Percentiles rank a stretch among this genome's conserved stretches.
Evolutionary conservation across 2,113 vertebrate genomes (phyloP).

Genomic region (Notechis scutatus): DNA sequence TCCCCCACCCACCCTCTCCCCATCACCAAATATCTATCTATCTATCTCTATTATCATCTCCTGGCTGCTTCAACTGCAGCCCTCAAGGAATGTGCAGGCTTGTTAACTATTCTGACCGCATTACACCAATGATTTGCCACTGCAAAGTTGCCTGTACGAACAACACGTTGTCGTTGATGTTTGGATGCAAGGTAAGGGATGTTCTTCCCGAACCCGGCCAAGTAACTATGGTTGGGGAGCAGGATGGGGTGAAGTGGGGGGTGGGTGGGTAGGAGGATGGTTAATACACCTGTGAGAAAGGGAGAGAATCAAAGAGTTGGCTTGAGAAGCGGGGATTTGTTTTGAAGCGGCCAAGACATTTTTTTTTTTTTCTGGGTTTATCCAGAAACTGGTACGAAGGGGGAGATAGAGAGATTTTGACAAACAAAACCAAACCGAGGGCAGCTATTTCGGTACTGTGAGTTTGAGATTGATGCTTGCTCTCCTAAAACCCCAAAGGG

Average conservation of each 20-base stretch:
- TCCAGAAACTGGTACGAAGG: slow-evolving; percentile 1
- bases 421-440: slow-evolving; percentile 25
- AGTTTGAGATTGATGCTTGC: slow-evolving; percentile 39
- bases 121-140: slow-evolving; percentile 91
- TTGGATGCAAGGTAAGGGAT: slow-evolving; percentile 96
- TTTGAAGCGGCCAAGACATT: neutral
- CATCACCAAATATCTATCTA: too few relatives aligned
- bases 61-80: slow-evolving; percentile 53
- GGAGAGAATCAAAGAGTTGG: neutral
- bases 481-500: slow-evolving; percentile 22
- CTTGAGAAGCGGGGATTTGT: neutral
- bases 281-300: neutral
- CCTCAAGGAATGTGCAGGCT: slow-evolving; percentile 86
- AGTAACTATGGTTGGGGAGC: neutral
- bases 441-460: slow-evolving; percentile 50
- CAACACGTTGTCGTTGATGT: slow-evolving; percentile 94
- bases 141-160: slow-evolving; percentile 95
- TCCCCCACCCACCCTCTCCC: neutral
- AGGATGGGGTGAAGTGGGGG: too few relatives aligned
- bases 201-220: slow-evolving; percentile 18
- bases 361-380: slow-evolving; percentile 40
- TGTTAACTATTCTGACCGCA: slow-evolving; percentile 81
- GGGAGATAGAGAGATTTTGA: slow-evolving; percentile 25
- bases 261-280: too few relatives aligned
- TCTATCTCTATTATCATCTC: too few relatives aligned